phyloP scores from a whole-genome alignment of 1,140 invertebrate genomes.

The Orius insidiosus region DNA sequence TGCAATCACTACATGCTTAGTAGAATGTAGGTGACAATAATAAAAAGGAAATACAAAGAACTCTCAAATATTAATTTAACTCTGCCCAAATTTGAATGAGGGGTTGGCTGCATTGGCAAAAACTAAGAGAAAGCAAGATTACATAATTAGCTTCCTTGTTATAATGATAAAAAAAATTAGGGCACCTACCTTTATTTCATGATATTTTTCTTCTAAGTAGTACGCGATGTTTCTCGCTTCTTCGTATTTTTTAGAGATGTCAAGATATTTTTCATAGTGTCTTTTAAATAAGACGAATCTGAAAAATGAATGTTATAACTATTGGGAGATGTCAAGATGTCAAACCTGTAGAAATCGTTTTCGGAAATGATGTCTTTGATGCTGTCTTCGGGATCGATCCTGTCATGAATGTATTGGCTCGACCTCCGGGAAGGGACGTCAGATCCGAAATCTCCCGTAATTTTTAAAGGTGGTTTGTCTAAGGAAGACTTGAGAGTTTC shows the following conservation, averaged over 20 bases:
- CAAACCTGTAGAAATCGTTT: slow-evolving; percentile 43
- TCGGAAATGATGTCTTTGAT: slow-evolving; percentile 43
- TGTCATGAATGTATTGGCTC: slow-evolving; percentile 25
- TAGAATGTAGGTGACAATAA: no score
- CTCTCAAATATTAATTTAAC: no score
- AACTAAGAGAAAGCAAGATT: no score
- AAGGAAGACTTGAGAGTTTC: slow-evolving; percentile 18
- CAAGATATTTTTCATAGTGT: slow-evolving; percentile 44
- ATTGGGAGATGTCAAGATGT: no score
- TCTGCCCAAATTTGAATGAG: no score
- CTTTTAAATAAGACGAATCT: slow-evolving; percentile 45
- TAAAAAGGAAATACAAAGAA: no score
- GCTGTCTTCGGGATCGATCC: slow-evolving; percentile 41
- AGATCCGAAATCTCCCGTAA: slow-evolving; percentile 22
- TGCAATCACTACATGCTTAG: no score
- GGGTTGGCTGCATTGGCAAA: no score
- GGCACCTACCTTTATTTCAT: slow-evolving; percentile 41
- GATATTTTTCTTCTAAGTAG: slow-evolving; percentile 45
- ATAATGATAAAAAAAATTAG: no score
- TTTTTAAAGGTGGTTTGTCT: slow-evolving; percentile 20
- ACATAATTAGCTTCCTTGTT: no score
- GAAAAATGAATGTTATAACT: slow-evolving; percentile 21
- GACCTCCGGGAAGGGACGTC: slow-evolving; percentile 14
- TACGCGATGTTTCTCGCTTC: slow-evolving; percentile 40
- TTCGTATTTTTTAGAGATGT: slow-evolving; percentile 40